phyloP scores from a whole-genome alignment of 2,888 invertebrate species.

The Desoria tigrina region DNA sequence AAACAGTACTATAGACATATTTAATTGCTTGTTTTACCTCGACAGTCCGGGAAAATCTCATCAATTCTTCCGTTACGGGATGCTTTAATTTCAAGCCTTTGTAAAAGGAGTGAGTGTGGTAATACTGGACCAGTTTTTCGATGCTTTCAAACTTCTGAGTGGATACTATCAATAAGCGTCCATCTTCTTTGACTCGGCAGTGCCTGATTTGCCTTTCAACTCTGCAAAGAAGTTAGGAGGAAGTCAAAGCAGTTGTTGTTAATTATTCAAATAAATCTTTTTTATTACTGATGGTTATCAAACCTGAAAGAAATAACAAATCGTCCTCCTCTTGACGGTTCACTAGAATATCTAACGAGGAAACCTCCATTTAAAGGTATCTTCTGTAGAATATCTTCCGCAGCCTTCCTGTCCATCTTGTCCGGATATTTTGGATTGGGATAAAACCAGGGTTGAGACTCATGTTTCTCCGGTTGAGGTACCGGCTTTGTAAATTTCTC shows the following conservation, averaged over 20 bases:
- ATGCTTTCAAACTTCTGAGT: conserved; percentile 90
- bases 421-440: conserved; percentile 35
- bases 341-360: conserved; percentile 45
- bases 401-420: conserved; percentile 36
- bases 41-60: conserved; percentile 57
- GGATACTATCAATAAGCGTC: conserved; percentile 84
- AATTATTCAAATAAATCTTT: too few relatives aligned
- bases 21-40: too few relatives aligned
- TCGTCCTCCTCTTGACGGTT: conserved; percentile 25
- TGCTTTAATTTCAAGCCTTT: conserved; percentile 82
- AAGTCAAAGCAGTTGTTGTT: conserved; percentile 49
- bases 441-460: conserved; percentile 44
- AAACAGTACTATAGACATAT: too few relatives aligned
- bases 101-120: conserved; percentile 85
- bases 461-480: conserved; percentile 87
- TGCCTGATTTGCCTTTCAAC: conserved; percentile 94
- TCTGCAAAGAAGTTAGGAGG: too few relatives aligned
- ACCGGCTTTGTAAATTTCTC: conserved; percentile 79
- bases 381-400: conserved; percentile 45
- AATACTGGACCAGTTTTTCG: conserved; percentile 87
- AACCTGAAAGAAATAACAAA: conserved; percentile 92
- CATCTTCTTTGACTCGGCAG: conserved; percentile 89
- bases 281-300: too few relatives aligned
- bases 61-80: conserved; percentile 75
- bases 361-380: conserved; percentile 49